Evolutionary conservation across 2,888 invertebrate genomes (phyloP).

Genomic region (Anoplius nigerrimus): DNA sequence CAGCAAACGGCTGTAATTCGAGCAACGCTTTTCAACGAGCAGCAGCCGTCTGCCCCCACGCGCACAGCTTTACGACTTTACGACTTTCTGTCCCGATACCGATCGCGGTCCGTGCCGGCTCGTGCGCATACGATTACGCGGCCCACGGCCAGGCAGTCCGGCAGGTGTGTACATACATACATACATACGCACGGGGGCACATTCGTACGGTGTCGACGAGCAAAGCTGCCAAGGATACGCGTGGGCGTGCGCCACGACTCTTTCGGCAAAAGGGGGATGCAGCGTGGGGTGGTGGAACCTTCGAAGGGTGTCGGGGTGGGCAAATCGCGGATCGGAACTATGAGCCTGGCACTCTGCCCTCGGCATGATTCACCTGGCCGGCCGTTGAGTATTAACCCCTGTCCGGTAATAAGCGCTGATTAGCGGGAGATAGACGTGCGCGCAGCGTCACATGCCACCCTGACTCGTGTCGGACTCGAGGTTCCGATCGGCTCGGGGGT

Average conservation of each 20-base stretch:
- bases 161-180: no score
- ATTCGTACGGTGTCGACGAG: constrained; percentile 27
- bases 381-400: constrained; percentile 68
- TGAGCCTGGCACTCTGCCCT: constrained; percentile 64
- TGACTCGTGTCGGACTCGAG: constrained; percentile 37
- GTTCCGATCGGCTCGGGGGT: constrained; percentile 32
- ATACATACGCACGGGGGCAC: no score
- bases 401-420: constrained; percentile 55
- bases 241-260: no score
- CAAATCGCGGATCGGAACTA: constrained; percentile 66
- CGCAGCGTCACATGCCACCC: constrained; percentile 25
- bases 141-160: constrained; percentile 38
- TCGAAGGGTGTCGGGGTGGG: constrained; percentile 41
- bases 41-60: neutral
- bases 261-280: constrained; percentile 1
- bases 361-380: constrained; percentile 75
- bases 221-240: constrained; percentile 31
- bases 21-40: constrained; percentile 15
- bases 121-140: constrained; percentile 64
- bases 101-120: constrained; percentile 60
- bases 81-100: constrained; percentile 59
- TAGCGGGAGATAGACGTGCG: constrained; percentile 49
- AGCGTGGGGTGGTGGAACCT: constrained; percentile 30
- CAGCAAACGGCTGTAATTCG: constrained; percentile 30
- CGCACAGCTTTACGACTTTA: constrained; percentile 52